A percentile compares a stretch with the other conserved stretches of the same genome.
These are phyloP conservation scores for Eretmodus cyanostictus DNA, from an alignment of 2,113 vertebrate genomes.

Conservation along the genomic window DNA sequence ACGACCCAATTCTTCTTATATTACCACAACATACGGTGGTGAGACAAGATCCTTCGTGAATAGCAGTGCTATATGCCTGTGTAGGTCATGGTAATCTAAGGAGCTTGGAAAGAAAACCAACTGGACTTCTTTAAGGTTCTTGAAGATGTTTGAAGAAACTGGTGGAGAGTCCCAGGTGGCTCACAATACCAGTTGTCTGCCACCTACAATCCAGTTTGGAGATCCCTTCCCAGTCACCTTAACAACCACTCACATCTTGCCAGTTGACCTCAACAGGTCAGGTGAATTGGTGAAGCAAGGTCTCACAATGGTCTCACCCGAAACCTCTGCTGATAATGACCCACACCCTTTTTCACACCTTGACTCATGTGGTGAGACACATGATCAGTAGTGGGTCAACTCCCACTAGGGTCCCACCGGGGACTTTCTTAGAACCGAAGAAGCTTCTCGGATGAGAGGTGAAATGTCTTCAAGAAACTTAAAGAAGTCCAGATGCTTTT, in stretches of 20 bases:
- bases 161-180: not conserved
- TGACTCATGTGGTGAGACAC: not conserved
- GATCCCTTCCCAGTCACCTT: not conserved
- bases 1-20: not conserved
- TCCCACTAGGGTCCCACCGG: not conserved
- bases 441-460: not conserved
- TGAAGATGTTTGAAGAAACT: not conserved
- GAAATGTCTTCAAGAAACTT: not conserved
- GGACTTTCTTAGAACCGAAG: not conserved
- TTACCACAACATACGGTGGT: not conserved
- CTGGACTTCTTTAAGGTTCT: not conserved
- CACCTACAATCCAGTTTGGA: not conserved
- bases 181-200: not conserved
- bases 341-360: not conserved
- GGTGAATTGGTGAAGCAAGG: not conserved
- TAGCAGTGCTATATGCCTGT: not conserved
- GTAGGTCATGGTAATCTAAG: fast-evolving
- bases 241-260: not conserved
- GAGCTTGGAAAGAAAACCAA: not conserved
- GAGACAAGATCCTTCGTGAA: fast-evolving
- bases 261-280: not conserved
- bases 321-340: not conserved
- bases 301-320: not conserved
- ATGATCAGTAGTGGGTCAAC: not conserved
- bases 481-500: not conserved